Conservation (phyloP, 1,140 invertebrate genomes). For the Drosophila sechellia region DNA sequence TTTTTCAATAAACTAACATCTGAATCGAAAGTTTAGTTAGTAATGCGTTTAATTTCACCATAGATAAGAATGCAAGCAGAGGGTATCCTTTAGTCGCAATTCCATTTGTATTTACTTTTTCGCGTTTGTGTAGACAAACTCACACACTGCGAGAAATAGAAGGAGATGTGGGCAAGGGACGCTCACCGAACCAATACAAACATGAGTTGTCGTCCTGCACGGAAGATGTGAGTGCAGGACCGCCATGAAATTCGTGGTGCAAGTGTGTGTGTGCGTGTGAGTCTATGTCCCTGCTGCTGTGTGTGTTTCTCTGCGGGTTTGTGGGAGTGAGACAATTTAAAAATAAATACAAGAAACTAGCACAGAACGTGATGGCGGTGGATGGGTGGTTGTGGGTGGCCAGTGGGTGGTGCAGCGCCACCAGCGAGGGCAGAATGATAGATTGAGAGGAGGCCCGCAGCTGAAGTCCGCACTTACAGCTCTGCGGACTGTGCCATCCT, state of each 20-base stretch:
- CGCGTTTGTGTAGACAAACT: constrained; percentile 47
- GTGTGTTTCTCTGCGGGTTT: background rate
- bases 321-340: constrained; percentile 72
- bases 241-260: background rate
- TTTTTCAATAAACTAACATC: too few species aligned
- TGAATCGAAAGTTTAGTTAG: too few species aligned
- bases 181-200: constrained; percentile 52
- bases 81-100: background rate
- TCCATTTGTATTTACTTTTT: constrained; percentile 28
- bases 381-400: constrained; percentile 8
- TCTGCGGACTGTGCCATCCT: constrained; percentile 6
- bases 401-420: constrained; percentile 24
- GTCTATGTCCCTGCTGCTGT: constrained; percentile 7
- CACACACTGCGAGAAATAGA: constrained; percentile 32
- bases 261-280: constrained; percentile 5
- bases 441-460: constrained; percentile 57
- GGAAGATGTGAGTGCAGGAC: constrained; percentile 49
- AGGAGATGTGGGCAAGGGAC: constrained; percentile 46
- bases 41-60: too few species aligned
- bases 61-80: too few species aligned
- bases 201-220: constrained; percentile 43
- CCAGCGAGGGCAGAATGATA: constrained; percentile 74
- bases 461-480: constrained; percentile 44
- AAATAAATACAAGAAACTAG: constrained; percentile 82
- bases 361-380: constrained; percentile 56